Percentiles rank a stretch among this genome's conserved stretches.
phyloP scores from a whole-genome alignment of 2,797 vertebrate genomes.

The Poeciliopsis turneri region DNA sequence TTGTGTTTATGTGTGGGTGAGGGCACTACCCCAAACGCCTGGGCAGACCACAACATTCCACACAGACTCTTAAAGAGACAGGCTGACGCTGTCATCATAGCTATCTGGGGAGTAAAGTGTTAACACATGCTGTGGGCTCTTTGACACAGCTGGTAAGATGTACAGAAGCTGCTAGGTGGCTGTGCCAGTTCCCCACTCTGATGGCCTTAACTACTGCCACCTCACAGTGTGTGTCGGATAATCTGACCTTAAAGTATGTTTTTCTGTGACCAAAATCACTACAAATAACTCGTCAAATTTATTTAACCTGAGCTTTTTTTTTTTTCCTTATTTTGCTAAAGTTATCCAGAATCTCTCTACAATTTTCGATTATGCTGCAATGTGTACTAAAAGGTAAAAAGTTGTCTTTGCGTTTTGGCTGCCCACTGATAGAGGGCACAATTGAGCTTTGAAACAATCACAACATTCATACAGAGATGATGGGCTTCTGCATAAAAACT shows the following conservation, averaged over 20 bases:
- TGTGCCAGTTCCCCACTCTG: slow-evolving; percentile 34
- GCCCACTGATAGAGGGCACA: slow-evolving; percentile 78
- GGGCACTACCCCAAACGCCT: slow-evolving; percentile 80
- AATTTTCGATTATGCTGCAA: slow-evolving; percentile 7
- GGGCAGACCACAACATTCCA: slow-evolving; percentile 82
- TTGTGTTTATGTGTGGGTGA: slow-evolving; percentile 75
- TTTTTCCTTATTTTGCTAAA: not conserved
- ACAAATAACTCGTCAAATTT: not conserved
- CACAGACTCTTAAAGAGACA: slow-evolving; percentile 76
- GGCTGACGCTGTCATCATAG: slow-evolving; percentile 68
- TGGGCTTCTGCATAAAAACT: slow-evolving; percentile 15
- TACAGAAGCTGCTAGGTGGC: slow-evolving; percentile 63
- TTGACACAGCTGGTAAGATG: slow-evolving; percentile 56
- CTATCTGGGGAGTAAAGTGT: slow-evolving; percentile 74
- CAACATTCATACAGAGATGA: not conserved
- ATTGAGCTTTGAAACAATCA: slow-evolving; percentile 76
- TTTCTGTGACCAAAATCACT: not conserved
- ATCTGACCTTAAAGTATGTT: not conserved
- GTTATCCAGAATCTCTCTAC: slow-evolving; percentile 5
- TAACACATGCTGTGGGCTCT: slow-evolving; percentile 69
- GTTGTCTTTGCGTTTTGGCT: slow-evolving; percentile 22
- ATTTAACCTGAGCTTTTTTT: not conserved
- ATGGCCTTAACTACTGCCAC: slow-evolving; percentile 17
- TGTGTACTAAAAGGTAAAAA: not conserved
- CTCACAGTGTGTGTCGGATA: slow-evolving; percentile 5